Evolutionary conservation across 2,113 vertebrate genomes (phyloP), one percentile per base, ranked within the genome.

Genomic region (Copsychus sechellarum): DNA sequence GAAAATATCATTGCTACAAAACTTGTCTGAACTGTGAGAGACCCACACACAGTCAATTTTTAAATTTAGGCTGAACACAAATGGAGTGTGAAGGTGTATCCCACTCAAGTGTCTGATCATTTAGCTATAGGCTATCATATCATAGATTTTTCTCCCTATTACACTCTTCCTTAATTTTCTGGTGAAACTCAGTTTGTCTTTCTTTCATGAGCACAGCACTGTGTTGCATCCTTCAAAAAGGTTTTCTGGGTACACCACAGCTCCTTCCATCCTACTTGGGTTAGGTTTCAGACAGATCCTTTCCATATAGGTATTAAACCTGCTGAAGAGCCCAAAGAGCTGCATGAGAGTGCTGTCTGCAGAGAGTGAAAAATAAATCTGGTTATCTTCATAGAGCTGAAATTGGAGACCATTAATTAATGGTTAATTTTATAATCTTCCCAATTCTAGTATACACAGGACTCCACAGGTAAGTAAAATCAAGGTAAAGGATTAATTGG

Each of bases 401-500:
- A 95, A 69, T 29, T 66, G 34, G 33, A 77, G 11, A 45, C 53
- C 29, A 16, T 42, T 29, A 51, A 28, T 51, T 51, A 51, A 51
- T 29, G 50, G 70, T 81, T 89, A 87, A 72, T 90, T 91, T 86
- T 74, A 79, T 80, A 85, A 90, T 82, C 62, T 92, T 84, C 23
- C 14, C 33, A 80, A 28, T 76, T 92, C 91, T 72, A 81, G 64
- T 72, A 65, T 43, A 85, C 14, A 42, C 34, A 53, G 40, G 36
- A 54, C 25, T 89, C 57, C 36, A 84, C 34, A 85, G 42, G 91
- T 87, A 71, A 79, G 57, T 56, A 76, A 87, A 45, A 85, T 90
- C 62, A 94, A 92, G 66, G 78, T 54, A 88, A 54, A 93, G 53
- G 45, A 93, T 92, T 90, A 88, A 87, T 70, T 95, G 11, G 48